These are phyloP conservation scores for Gorsachius magnificus DNA, from an alignment of 2,797 vertebrate genomes.

Conservation along the genomic window DNA sequence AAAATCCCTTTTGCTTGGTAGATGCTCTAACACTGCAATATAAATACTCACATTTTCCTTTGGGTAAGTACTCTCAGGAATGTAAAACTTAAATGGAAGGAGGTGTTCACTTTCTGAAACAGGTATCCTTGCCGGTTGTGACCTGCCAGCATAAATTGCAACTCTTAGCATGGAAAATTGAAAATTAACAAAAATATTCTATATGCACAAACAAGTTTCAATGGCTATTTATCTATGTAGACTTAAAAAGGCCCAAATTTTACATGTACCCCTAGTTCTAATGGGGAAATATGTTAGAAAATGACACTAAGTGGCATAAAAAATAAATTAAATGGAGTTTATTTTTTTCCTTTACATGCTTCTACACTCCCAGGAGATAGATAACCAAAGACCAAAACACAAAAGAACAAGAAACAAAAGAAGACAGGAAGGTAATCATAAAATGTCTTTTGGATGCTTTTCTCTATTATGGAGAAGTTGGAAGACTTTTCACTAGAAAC, in stretches of 20 bases:
- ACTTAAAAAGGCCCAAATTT: not conserved
- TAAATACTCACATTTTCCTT: not conserved
- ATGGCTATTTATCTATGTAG: not conserved
- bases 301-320: not conserved
- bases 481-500: not conserved
- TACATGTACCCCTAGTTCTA: not conserved
- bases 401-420: not conserved
- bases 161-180: not conserved
- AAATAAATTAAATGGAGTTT: not conserved
- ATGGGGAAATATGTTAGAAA: not conserved
- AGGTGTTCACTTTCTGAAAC: not conserved
- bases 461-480: not conserved
- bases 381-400: not conserved
- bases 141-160: not conserved
- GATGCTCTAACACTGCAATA: not conserved
- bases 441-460: not conserved
- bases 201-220: not conserved
- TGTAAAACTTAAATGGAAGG: not conserved
- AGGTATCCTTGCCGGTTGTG: not conserved
- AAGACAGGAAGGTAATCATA: not conserved
- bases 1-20: not conserved
- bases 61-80: not conserved
- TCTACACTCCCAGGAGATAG: not conserved
- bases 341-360: not conserved
- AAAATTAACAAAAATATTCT: not conserved